Evolutionary conservation across 2,113 vertebrate species (phyloP).

Genomic region (Ariopsis seemanni): DNA sequence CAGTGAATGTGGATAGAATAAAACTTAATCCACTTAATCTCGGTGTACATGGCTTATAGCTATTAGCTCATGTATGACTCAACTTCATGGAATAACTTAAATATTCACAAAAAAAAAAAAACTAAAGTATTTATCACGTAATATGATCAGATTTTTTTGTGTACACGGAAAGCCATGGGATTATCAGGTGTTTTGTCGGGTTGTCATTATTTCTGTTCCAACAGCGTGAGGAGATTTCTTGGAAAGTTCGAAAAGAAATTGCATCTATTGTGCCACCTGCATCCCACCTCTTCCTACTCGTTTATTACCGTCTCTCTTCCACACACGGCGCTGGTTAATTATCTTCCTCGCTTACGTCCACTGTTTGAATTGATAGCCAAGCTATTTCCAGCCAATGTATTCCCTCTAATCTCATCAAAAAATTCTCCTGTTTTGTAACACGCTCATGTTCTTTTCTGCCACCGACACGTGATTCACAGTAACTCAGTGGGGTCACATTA

Average conservation of each 20-base stretch:
- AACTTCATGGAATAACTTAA: too few species aligned
- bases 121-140: not conserved
- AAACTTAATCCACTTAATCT: too few species aligned
- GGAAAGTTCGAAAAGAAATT: constrained; percentile 19
- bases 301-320: not conserved
- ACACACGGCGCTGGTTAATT: not conserved
- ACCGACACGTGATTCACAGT: constrained; percentile 58
- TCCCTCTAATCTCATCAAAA: constrained; percentile 6
- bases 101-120: not conserved
- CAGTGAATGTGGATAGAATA: too few species aligned
- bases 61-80: too few species aligned
- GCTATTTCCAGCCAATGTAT: not conserved
- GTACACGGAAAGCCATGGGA: constrained; percentile 1
- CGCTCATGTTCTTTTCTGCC: constrained; percentile 25
- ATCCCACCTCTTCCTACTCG: not conserved
- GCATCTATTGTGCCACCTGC: constrained; percentile 13
- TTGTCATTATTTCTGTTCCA: constrained; percentile 19
- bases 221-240: not conserved
- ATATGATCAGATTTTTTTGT: not conserved
- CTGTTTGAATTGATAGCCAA: not conserved
- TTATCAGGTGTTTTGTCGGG: constrained; percentile 22
- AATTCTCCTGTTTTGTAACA: not conserved
- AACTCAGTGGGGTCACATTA: constrained; percentile 37
- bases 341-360: not conserved
- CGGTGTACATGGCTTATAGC: too few species aligned